A percentile compares a stretch with the other conserved stretches of the same genome.
These are phyloP conservation scores for Mormyrus iriodes DNA, from an alignment of 2,113 vertebrate species.

Conservation along the genomic window DNA sequence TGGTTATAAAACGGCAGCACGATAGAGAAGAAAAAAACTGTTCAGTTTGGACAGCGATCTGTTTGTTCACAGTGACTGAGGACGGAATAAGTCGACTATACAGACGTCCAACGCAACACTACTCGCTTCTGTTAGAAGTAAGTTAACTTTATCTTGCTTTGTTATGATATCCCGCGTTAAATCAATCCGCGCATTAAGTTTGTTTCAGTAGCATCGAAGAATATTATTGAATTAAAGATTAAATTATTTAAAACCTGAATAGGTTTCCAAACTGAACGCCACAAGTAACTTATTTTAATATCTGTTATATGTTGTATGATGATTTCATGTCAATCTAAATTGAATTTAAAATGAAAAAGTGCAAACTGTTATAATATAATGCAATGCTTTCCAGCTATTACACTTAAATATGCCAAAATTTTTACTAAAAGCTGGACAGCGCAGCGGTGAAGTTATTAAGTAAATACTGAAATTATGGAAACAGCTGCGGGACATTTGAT, in stretches of 20 bases:
- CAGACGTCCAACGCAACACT: neutral
- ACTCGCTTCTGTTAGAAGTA: conserved; percentile 18
- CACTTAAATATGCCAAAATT: neutral
- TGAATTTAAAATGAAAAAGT: neutral
- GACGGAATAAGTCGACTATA: neutral
- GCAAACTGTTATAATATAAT: neutral
- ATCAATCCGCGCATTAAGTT: neutral
- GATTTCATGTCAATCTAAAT: neutral
- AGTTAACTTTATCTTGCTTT: conserved; percentile 11
- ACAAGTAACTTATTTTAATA: neutral
- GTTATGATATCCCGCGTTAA: neutral
- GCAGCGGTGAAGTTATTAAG: neutral
- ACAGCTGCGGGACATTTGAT: neutral
- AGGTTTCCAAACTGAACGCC: neutral
- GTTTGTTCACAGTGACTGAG: neutral
- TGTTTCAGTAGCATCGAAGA: neutral
- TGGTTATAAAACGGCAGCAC: neutral
- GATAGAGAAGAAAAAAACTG: neutral
- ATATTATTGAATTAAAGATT: too few relatives aligned
- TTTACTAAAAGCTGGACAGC: neutral
- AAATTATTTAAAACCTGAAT: neutral
- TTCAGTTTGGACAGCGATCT: neutral
- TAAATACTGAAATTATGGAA: neutral
- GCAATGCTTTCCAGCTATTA: neutral
- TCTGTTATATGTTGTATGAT: neutral